Percentiles rank a stretch among this genome's conserved stretches.
Evolutionary conservation across 2,797 vertebrate species (phyloP).

Genomic region (Galago senegalensis): DNA sequence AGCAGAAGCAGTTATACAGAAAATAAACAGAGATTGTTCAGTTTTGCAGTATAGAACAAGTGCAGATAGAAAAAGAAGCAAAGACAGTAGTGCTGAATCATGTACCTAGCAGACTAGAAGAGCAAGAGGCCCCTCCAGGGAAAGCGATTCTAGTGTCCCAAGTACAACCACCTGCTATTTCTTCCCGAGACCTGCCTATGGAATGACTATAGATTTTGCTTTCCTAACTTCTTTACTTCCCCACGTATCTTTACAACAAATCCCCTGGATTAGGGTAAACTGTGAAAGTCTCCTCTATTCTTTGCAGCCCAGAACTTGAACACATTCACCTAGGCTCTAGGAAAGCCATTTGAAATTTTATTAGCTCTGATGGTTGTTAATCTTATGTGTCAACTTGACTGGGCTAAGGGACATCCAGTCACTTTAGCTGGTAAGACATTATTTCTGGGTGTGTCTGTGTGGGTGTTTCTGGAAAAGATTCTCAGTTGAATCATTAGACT

Average conservation of each 20-base stretch:
- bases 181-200: background rate
- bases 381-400: background rate
- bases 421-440: background rate
- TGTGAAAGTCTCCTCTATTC: background rate
- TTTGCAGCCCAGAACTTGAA: background rate
- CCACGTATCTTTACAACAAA: background rate
- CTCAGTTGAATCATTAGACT: background rate
- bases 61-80: background rate
- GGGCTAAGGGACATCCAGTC: background rate
- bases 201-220: background rate
- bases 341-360: conserved; percentile 31
- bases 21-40: background rate
- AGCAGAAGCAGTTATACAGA: background rate
- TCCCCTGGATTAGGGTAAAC: background rate
- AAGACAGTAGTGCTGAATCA: background rate
- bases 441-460: background rate
- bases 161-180: background rate
- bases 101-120: background rate
- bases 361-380: background rate
- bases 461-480: background rate
- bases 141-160: background rate
- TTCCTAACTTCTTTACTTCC: background rate
- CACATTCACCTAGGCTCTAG: background rate
- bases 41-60: background rate
- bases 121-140: background rate